Conservation (phyloP, 2,113 vertebrate genomes). For the Periophthalmodon schlosseri region DNA sequence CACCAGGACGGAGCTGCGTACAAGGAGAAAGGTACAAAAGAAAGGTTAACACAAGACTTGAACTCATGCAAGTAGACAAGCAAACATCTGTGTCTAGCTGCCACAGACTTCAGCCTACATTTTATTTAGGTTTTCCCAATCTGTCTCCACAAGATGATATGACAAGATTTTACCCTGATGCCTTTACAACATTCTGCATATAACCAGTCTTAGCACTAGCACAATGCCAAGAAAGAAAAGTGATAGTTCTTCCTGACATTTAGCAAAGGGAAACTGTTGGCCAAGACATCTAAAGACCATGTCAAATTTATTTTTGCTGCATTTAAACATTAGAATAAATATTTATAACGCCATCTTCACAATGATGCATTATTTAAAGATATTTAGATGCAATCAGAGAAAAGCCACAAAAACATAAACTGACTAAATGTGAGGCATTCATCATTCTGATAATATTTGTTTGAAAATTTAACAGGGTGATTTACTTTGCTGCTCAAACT, state of each 20-base stretch:
- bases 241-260: neutral
- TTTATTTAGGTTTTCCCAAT: neutral
- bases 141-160: neutral
- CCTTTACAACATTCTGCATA: neutral
- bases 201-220: neutral
- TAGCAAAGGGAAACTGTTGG: neutral
- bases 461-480: slow-evolving; percentile 52
- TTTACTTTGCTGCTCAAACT: slow-evolving; percentile 42
- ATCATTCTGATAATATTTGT: slow-evolving; percentile 57
- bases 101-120: slow-evolving; percentile 19
- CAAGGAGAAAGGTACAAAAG: slow-evolving; percentile 48
- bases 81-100: slow-evolving; percentile 20
- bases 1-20: slow-evolving; percentile 38
- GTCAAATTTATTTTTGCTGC: neutral
- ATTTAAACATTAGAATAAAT: neutral
- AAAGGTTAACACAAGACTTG: slow-evolving; percentile 48
- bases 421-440: slow-evolving; percentile 28
- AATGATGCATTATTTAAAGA: slow-evolving; percentile 12
- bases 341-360: neutral
- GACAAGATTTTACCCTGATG: neutral
- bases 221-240: neutral
- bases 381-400: slow-evolving; percentile 12
- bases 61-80: slow-evolving; percentile 46
- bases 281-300: neutral
- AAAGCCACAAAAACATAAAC: slow-evolving; percentile 25